Evolutionary conservation across 2,797 vertebrate species (phyloP).

Genomic region (Limnodromus scolopaceus): DNA sequence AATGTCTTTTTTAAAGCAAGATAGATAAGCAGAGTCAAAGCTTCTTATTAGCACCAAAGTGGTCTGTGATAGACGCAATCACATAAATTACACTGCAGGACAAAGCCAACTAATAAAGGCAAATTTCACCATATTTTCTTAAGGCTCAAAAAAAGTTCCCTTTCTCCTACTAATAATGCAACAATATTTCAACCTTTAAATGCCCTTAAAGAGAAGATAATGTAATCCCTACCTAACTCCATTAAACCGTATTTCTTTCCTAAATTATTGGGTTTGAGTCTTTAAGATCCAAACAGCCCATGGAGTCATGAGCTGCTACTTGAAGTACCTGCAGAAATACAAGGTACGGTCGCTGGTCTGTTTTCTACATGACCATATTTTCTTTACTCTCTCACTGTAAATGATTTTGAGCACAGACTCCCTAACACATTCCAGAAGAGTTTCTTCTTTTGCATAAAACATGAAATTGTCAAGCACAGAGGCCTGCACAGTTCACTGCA

Average conservation of each 20-base stretch:
- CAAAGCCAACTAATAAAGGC: neutral
- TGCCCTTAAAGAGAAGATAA: neutral
- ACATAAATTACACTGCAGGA: neutral
- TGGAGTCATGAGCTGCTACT: neutral
- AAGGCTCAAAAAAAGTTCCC: fast-evolving
- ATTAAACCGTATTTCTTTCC: neutral
- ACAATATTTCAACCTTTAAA: neutral
- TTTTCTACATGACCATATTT: neutral
- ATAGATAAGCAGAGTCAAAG: neutral
- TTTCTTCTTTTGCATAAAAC: conserved; percentile 73
- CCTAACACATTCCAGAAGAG: conserved; percentile 3
- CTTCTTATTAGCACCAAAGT: neutral
- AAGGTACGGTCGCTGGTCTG: fast-evolving
- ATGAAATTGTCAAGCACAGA: conserved; percentile 27
- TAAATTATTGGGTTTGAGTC: neutral
- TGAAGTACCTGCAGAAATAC: neutral
- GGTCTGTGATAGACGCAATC: neutral
- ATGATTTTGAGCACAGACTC: neutral
- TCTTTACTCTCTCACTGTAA: neutral
- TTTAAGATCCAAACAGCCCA: neutral
- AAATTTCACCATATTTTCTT: neutral
- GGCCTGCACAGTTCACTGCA: conserved; percentile 56
- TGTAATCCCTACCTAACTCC: fast-evolving
- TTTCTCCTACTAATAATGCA: neutral
- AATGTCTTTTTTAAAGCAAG: neutral